Base-by-base conservation (phyloP, 2,113 vertebrate genomes). In the Apodemus sylvaticus region DNA sequence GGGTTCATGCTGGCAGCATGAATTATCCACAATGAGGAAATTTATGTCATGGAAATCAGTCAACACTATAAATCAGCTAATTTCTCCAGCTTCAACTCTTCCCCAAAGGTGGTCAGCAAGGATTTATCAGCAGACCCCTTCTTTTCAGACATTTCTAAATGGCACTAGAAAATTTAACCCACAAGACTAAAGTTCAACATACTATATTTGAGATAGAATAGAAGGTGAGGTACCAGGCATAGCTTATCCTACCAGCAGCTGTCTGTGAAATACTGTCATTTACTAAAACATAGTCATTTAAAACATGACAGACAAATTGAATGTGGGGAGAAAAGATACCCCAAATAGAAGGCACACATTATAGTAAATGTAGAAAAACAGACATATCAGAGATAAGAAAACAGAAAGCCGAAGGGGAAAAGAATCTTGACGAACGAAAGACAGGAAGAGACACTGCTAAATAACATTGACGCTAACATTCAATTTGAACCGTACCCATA, bases 211-310 rank as follows among this genome's bases (percentile, higher is more conserved):
- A 89, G n/a, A 39, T 66, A n/a, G 82, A 86, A 58, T 86, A 31
- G 86, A 96, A 89, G 90, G 66, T 82, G 83, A 88, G 70, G 66
- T 94, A 91, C 89, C 64, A 91, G 85, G 19, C 64, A 39, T 53
- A 64, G 73, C 16, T 91, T 88, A 58, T 87, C 85, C 58, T 89
- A 74, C 68, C 29, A 79, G 86, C 24, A 93, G 62, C 64, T 95
- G 53, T 82, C 96, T 89, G 88, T 96, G 88, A 96, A 97, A 94
- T 96, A 88, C 76, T 97, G 89, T 96, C 93, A 85, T 97, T 97
- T 89, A 83, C 86, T 96, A 94, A 85, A 89, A 92, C 71, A 86
- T 14, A 94, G 96, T 95, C 90, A 73, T 92, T 97, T 92, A 64
- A 77, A 93, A 78, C 70, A 87, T 73, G 90, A 95, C 85, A 97